Percentiles rank a stretch among this genome's conserved stretches.
phyloP scores from a whole-genome alignment of 2,888 invertebrate species.

The Drosophila anomalata region DNA sequence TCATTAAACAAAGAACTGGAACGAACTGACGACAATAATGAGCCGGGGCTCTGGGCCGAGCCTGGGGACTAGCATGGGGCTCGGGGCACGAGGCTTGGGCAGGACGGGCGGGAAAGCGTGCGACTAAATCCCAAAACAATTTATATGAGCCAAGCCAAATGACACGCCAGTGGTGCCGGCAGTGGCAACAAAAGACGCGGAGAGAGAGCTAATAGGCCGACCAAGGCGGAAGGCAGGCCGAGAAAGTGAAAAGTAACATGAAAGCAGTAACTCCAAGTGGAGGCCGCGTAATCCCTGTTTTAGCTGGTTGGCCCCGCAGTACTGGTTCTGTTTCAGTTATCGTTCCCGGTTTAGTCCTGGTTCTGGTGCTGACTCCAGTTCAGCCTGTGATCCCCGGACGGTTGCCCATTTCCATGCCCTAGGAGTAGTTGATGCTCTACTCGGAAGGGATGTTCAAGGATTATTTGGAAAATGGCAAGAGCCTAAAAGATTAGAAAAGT shows the following conservation, averaged over 20 bases:
- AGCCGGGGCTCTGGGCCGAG: conserved; percentile 54
- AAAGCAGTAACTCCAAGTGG: conserved; percentile 55
- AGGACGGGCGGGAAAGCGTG: conserved; percentile 44
- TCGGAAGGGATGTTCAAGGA: conserved; percentile 5
- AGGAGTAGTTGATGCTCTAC: neutral
- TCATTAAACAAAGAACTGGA: conserved; percentile 73
- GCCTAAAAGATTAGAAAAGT: neutral
- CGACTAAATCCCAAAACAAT: conserved; percentile 76
- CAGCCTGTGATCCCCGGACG: neutral
- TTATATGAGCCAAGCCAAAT: conserved; percentile 67
- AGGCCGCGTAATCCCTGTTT: conserved; percentile 42
- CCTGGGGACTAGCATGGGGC: conserved; percentile 21
- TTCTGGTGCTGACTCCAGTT: neutral
- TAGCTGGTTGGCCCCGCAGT: conserved; percentile 6
- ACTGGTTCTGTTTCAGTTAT: neutral
- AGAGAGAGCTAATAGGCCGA: conserved; percentile 16
- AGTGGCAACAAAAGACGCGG: conserved; percentile 1
- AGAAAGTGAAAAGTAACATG: conserved; percentile 59
- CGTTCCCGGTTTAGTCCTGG: neutral
- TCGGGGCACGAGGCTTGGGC: conserved; percentile 17
- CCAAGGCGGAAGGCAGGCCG: conserved; percentile 23
- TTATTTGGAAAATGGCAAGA: neutral
- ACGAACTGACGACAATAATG: conserved; percentile 67
- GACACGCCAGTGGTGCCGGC: conserved; percentile 40
- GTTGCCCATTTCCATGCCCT: neutral